These are phyloP conservation scores for Stichopus horrens DNA, from an alignment of 53 echinoderm and acorn worm genomes.

Conservation along the genomic window DNA sequence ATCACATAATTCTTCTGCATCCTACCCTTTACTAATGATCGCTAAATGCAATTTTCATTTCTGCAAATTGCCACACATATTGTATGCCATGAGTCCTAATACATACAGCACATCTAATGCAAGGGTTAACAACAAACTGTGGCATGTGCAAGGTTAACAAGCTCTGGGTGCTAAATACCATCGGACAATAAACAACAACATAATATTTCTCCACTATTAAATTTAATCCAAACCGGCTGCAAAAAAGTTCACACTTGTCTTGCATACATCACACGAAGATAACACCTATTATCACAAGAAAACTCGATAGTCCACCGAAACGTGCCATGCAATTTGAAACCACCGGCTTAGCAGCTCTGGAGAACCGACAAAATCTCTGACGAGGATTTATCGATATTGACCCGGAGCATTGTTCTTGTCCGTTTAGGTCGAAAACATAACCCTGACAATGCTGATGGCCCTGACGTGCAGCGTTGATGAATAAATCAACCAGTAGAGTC, in stretches of 20 bases:
- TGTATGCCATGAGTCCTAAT: too few species aligned
- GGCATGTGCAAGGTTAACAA: too few species aligned
- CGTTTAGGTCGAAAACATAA: background rate
- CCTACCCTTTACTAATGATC: too few species aligned
- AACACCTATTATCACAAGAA: background rate
- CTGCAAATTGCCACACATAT: too few species aligned
- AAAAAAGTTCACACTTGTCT: background rate
- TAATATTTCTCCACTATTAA: too few species aligned
- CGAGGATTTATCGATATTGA: background rate
- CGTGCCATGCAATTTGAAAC: background rate
- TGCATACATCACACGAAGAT: background rate
- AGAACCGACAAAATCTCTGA: background rate
- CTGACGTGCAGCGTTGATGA: background rate
- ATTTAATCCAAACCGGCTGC: too few species aligned
- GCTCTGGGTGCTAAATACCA: too few species aligned
- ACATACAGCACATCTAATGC: too few species aligned
- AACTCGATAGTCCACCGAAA: background rate
- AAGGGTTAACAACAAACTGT: too few species aligned
- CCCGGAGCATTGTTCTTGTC: conserved; percentile 7
- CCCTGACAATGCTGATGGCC: background rate
- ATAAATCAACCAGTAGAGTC: background rate
- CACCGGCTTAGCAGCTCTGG: background rate
- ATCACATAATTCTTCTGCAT: too few species aligned
- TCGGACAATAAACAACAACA: too few species aligned
- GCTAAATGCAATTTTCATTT: too few species aligned